These are phyloP conservation scores for Meliscaeva auricollis DNA, from an alignment of 2,888 invertebrate species.

Conservation along the genomic window DNA sequence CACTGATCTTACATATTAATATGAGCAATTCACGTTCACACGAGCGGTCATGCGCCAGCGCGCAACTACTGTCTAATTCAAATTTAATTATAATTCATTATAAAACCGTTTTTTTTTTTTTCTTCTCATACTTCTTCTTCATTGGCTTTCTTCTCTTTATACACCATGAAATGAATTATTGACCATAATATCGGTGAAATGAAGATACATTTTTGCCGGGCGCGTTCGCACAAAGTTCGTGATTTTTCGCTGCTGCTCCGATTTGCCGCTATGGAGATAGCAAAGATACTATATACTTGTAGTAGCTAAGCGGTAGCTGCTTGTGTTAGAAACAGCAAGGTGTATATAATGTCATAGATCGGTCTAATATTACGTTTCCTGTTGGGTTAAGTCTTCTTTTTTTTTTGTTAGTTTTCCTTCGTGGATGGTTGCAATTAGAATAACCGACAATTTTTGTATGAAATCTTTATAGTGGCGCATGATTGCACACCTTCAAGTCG, in stretches of 20 bases:
- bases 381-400: constrained; percentile 11
- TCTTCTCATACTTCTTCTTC: background rate
- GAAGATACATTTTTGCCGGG: constrained; percentile 27
- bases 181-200: constrained; percentile 52
- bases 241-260: constrained; percentile 11
- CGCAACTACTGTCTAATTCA: constrained; percentile 65
- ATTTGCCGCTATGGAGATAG: background rate
- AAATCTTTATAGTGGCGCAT: constrained; percentile 34
- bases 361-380: constrained; percentile 59
- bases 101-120: constrained; percentile 66
- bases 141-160: constrained; percentile 9
- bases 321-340: constrained; percentile 20
- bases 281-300: background rate
- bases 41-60: constrained; percentile 41
- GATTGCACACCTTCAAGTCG: constrained; percentile 54
- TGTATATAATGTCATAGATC: constrained; percentile 54
- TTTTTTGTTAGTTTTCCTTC: too few relatives aligned
- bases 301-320: background rate
- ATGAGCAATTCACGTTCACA: constrained; percentile 63
- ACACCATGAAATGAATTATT: constrained; percentile 54
- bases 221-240: constrained; percentile 21
- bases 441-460: constrained; percentile 36
- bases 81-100: constrained; percentile 76
- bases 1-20: constrained; percentile 26
- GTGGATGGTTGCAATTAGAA: constrained; percentile 49